Base-by-base conservation (phyloP, 2,888 invertebrate genomes). In the Campaea margaritaria region DNA sequence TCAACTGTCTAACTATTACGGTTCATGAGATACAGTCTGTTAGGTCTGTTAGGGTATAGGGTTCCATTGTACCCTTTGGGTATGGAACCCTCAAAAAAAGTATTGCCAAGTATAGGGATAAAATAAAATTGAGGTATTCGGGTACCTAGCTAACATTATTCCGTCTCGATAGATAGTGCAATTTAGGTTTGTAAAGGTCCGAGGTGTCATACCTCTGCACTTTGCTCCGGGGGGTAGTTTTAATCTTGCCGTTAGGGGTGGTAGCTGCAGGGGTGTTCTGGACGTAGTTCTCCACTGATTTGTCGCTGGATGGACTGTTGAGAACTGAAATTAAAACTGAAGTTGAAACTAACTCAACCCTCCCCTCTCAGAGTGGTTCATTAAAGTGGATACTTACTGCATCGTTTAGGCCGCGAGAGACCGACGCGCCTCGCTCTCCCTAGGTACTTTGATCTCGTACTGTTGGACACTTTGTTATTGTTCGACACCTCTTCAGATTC, bases 231-330 rank as follows among this genome's bases (percentile, higher is more conserved):
- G 76, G 75, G 0, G 78, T 66, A 0, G 70, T 31, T 55, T 82
- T 86, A 0, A 89, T 59, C 41, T 86, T 89, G 0, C 89, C 89
- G 62, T 89, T 89, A 0, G 82, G 76, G 0, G 77, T 67, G 13
- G 74, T 68, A 0, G 70, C 57, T 0, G 64, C 49, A n/a, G 70
- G 75, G 0, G 79, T 70, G 62, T 85, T 84, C 14, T 86, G 84
- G 15, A 85, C 86, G 67, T 92, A 92, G 68, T 92, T 93, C 58
- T 93, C 93, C 0, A 93, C 87, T 0, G 93, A 93, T 64, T 92
- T 91, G 65, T 93, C 93, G 50, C 93, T 93, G 0, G 90, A 91
- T 0, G 93, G 92, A 68, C 93, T 92, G 79, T 86, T 88, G 0
- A 86, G 74, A 46, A 79, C 92, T 92, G 83, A 43, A 54, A 65